Conservation (phyloP, 1,140 invertebrate genomes). For the Prorops nasuta region DNA sequence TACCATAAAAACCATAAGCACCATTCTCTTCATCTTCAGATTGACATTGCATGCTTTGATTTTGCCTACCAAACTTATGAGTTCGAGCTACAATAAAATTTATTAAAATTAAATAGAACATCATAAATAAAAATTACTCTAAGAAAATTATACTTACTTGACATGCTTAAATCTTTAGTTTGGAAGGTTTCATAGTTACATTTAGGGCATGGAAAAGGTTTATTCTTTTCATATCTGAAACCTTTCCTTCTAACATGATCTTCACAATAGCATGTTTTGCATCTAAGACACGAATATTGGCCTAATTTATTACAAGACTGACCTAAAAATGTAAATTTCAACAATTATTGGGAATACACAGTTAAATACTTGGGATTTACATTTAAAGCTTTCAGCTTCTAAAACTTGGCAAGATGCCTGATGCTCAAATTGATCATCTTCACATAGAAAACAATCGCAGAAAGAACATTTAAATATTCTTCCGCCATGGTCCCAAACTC, state of each 20-base stretch:
- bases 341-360: neutral
- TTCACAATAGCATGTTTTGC: constrained; percentile 95
- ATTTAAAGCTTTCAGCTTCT: constrained; percentile 91
- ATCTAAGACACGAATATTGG: constrained; percentile 91
- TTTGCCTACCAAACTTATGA: constrained; percentile 82
- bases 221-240: constrained; percentile 88
- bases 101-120: neutral
- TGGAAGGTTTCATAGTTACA: constrained; percentile 88
- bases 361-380: constrained; percentile 54
- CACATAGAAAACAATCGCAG: constrained; percentile 87
- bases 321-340: constrained; percentile 55
- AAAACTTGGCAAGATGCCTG: constrained; percentile 95
- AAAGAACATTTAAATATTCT: constrained; percentile 92
- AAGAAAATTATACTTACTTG: constrained; percentile 66
- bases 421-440: constrained; percentile 98
- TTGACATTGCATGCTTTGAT: constrained; percentile 58
- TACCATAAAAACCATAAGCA: constrained; percentile 44
- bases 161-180: constrained; percentile 94
- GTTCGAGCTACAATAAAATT: constrained; percentile 64
- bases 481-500: constrained; percentile 93
- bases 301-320: constrained; percentile 92
- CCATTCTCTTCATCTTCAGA: constrained; percentile 52
- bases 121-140: constrained; percentile 8
- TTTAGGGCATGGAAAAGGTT: constrained; percentile 89
- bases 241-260: constrained; percentile 92